These are phyloP conservation scores for Origma solitaria DNA, from an alignment of 2,113 vertebrate genomes.

Conservation along the genomic window DNA sequence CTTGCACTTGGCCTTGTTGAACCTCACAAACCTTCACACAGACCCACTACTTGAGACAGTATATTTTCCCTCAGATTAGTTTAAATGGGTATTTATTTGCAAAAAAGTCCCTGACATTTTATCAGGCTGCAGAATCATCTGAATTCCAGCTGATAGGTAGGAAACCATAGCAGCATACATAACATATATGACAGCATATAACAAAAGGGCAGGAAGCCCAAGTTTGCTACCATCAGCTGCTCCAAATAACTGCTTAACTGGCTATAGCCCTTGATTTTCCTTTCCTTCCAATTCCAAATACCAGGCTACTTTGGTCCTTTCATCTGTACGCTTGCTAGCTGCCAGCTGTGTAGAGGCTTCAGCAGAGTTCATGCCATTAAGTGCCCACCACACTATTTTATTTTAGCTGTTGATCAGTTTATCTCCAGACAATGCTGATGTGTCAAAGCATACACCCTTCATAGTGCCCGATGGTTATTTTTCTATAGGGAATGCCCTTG, in stretches of 20 bases:
- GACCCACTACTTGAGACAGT: background rate
- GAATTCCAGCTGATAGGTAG: background rate
- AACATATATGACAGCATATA: too few species aligned
- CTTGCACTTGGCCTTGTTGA: background rate
- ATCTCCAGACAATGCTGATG: background rate
- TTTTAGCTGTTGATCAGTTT: background rate
- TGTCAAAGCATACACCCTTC: background rate
- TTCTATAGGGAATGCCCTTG: background rate
- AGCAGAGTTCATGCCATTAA: background rate
- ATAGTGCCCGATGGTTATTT: rapidly evolving
- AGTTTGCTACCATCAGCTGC: background rate
- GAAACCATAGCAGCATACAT: background rate
- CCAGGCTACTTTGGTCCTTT: background rate
- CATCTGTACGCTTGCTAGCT: background rate
- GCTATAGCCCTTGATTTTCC: background rate
- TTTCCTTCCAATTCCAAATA: background rate
- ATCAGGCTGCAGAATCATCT: background rate
- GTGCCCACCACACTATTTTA: background rate
- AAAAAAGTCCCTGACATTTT: background rate
- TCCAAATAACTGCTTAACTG: background rate
- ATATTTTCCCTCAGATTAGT: background rate
- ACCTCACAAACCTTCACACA: background rate
- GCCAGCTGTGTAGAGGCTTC: background rate
- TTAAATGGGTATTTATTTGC: background rate
- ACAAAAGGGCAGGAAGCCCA: background rate